These are phyloP conservation scores for Notoglanidium macrostoma DNA, from an alignment of 2,797 vertebrate species.

Conservation along the genomic window DNA sequence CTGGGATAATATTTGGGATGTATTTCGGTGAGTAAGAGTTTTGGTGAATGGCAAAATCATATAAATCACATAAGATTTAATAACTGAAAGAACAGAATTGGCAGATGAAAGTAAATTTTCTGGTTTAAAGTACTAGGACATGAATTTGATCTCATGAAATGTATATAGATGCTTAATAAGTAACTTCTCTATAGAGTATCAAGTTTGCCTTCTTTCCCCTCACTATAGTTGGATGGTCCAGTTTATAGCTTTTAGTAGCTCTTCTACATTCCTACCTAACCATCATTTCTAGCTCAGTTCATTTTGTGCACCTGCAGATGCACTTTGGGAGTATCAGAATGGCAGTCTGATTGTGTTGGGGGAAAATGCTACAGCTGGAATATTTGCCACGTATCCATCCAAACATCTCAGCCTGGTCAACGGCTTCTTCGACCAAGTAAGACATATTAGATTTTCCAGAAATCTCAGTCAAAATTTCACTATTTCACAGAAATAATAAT, in stretches of 20 bases:
- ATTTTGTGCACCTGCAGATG: slow-evolving; percentile 71
- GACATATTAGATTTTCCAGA: slow-evolving; percentile 5
- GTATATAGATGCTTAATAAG: neutral
- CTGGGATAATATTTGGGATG: slow-evolving; percentile 81
- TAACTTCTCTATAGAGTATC: neutral
- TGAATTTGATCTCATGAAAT: neutral
- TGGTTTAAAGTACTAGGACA: neutral
- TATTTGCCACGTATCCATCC: slow-evolving; percentile 87
- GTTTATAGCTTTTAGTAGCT: neutral
- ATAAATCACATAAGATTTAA: neutral
- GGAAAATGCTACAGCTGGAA: slow-evolving; percentile 83
- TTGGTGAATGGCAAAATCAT: neutral
- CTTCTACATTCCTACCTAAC: neutral
- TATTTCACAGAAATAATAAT: neutral
- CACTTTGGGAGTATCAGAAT: slow-evolving; percentile 76
- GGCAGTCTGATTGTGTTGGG: slow-evolving; percentile 72
- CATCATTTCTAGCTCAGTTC: neutral
- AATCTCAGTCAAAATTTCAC: neutral
- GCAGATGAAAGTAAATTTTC: neutral
- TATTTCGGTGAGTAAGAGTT: slow-evolving; percentile 64
- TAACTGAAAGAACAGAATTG: neutral
- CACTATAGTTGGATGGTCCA: neutral
- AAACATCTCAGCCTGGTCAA: slow-evolving; percentile 82
- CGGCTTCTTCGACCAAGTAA: slow-evolving; percentile 88
- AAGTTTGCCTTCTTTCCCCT: neutral